A percentile compares a stretch with the other conserved stretches of the same genome.
These are phyloP conservation scores for Setipinna tenuifilis DNA, from an alignment of 2,797 vertebrate genomes.

Conservation along the genomic window DNA sequence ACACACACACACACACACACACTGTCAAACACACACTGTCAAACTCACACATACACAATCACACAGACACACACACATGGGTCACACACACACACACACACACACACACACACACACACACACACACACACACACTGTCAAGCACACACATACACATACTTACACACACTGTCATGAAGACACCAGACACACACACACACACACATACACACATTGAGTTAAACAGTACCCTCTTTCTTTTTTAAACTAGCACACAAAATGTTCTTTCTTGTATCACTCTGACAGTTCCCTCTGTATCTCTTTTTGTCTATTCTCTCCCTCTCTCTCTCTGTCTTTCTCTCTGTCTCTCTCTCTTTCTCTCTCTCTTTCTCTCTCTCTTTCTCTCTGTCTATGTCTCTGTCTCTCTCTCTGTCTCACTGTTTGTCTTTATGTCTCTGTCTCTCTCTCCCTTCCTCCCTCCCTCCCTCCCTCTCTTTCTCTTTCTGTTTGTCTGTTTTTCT, in stretches of 20 bases:
- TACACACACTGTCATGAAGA: slow-evolving; percentile 15
- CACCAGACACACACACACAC: slow-evolving; percentile 17
- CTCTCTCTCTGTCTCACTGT: not conserved
- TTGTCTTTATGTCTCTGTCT: not conserved
- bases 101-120: slow-evolving; percentile 18
- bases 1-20: slow-evolving; percentile 12
- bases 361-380: no score
- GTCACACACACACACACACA: not conserved
- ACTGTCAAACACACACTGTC: no score
- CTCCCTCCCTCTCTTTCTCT: not conserved
- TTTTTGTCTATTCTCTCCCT: no score
- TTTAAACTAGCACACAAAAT: slow-evolving; percentile 3
- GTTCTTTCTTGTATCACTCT: not conserved
- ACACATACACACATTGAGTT: slow-evolving; percentile 33
- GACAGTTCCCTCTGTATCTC: not conserved
- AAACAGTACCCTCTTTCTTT: slow-evolving; percentile 23
- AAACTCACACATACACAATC: no score
- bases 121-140: not conserved
- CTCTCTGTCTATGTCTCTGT: no score
- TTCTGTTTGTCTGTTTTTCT: no score
- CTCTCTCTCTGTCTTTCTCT: no score
- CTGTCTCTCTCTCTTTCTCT: no score
- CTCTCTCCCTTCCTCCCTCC: not conserved
- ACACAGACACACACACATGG: no score
- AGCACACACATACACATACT: slow-evolving; percentile 27